These are phyloP conservation scores for Phataginus tetradactyla DNA, from an alignment of 2,797 vertebrate species.

Conservation along the genomic window DNA sequence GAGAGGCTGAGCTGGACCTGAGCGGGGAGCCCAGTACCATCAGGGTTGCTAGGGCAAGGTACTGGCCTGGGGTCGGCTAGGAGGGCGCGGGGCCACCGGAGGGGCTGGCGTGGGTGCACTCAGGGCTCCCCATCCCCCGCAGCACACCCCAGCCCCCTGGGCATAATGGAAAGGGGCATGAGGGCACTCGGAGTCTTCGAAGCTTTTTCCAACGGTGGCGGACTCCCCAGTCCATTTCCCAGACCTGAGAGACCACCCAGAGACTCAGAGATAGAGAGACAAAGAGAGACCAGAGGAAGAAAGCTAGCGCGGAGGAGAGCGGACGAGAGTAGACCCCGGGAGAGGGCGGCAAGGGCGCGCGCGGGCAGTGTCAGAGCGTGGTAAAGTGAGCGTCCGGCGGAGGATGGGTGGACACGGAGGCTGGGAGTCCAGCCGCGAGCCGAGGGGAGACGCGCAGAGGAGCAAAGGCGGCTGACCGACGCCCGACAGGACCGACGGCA, in stretches of 20 bases:
- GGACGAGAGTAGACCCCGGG: not conserved
- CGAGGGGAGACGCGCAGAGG: not conserved
- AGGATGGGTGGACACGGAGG: not conserved
- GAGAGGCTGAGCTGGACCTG: not conserved
- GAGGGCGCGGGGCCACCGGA: not conserved
- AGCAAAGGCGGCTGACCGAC: not conserved
- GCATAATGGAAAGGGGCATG: not conserved
- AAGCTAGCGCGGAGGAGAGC: not conserved
- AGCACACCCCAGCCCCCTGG: not conserved
- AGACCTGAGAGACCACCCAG: not conserved
- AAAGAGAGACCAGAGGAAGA: conserved; percentile 12
- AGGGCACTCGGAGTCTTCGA: not conserved
- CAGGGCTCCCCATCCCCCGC: not conserved
- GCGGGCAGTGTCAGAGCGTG: not conserved
- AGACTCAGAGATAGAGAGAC: conserved; percentile 57
- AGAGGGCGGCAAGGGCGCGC: not conserved
- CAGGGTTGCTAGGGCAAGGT: not conserved
- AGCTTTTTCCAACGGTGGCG: not conserved
- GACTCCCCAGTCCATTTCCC: too few relatives aligned
- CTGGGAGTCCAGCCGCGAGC: not conserved
- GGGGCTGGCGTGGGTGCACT: not conserved
- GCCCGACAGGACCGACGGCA: not conserved
- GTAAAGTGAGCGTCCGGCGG: conserved; percentile 58
- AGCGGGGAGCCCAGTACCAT: not conserved
- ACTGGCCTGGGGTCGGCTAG: too few relatives aligned